These are phyloP conservation scores for Thaleichthys pacificus DNA, from an alignment of 2,797 vertebrate species.

Conservation along the genomic window DNA sequence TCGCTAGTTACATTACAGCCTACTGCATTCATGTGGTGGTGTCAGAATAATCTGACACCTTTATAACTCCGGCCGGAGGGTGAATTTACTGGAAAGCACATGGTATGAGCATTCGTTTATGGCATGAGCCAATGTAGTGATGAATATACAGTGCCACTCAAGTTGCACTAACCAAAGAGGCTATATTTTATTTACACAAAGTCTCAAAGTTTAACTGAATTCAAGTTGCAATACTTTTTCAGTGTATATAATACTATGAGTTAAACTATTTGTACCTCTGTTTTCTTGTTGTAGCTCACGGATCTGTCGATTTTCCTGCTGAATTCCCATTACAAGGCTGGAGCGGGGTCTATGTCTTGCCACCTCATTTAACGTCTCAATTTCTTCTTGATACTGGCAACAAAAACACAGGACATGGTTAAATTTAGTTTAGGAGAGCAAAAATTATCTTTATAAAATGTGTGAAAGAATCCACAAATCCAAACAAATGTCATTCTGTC, in stretches of 20 bases:
- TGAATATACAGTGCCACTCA: no score
- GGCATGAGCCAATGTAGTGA: no score
- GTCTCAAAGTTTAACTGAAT: no score
- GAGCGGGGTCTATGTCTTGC: slow-evolving; percentile 96
- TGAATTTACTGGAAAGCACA: no score
- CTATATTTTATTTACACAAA: no score
- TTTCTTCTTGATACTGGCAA: slow-evolving; percentile 95
- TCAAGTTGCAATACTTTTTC: no score
- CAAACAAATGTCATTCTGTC: background rate
- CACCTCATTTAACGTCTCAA: slow-evolving; percentile 93
- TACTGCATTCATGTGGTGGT: no score
- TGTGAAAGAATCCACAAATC: background rate
- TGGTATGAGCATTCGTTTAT: no score
- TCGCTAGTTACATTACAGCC: no score
- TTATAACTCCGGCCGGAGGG: no score
- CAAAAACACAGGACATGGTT: slow-evolving; percentile 13
- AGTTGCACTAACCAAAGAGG: no score
- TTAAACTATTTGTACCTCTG: slow-evolving; percentile 78
- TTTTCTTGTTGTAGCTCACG: slow-evolving; percentile 96
- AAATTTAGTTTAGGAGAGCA: background rate
- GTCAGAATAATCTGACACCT: no score
- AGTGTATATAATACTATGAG: background rate
- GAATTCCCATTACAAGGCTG: slow-evolving; percentile 93
- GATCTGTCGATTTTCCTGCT: slow-evolving; percentile 98
- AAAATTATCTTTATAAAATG: background rate